A percentile compares a stretch with the other conserved stretches of the same genome.
phyloP scores from a whole-genome alignment of 1,140 invertebrate genomes.

The Hylyphantes graminicola region DNA sequence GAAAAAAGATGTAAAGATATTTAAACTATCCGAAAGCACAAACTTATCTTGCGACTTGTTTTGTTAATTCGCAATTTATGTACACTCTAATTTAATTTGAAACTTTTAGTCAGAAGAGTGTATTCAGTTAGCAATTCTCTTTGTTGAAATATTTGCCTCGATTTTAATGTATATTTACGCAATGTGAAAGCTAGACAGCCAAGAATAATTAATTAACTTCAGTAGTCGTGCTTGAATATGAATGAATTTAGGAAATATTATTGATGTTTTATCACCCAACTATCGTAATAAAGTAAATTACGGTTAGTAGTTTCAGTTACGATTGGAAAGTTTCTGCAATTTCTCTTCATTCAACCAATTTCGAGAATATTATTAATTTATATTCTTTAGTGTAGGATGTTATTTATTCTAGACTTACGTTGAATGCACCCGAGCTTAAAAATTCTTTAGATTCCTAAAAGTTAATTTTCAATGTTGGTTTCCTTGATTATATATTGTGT shows the following conservation, averaged over 20 bases:
- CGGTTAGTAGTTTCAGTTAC: neutral
- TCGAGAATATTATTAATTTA: too few relatives aligned
- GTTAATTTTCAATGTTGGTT: too few relatives aligned
- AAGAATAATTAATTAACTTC: slow-evolving; percentile 12
- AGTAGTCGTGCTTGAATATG: slow-evolving; percentile 2
- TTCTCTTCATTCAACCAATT: too few relatives aligned
- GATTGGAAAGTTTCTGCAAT: neutral
- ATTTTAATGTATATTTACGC: slow-evolving; percentile 10
- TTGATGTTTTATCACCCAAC: neutral
- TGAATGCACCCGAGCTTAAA: neutral
- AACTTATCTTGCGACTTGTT: too few relatives aligned
- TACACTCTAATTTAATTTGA: too few relatives aligned
- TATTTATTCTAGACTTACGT: neutral
- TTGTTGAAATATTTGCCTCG: slow-evolving; percentile 2
- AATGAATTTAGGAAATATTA: neutral
- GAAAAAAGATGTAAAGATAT: too few relatives aligned
- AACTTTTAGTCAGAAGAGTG: too few relatives aligned
- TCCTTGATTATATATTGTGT: too few relatives aligned
- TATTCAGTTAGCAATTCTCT: neutral
- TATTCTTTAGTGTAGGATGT: neutral
- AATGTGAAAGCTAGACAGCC: neutral
- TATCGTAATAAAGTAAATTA: neutral
- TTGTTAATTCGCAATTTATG: too few relatives aligned
- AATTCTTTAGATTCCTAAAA: neutral
- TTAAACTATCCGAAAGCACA: too few relatives aligned